Evolutionary conservation across 2,797 vertebrate species (phyloP).

Genomic region (Phoebastria nigripes): DNA sequence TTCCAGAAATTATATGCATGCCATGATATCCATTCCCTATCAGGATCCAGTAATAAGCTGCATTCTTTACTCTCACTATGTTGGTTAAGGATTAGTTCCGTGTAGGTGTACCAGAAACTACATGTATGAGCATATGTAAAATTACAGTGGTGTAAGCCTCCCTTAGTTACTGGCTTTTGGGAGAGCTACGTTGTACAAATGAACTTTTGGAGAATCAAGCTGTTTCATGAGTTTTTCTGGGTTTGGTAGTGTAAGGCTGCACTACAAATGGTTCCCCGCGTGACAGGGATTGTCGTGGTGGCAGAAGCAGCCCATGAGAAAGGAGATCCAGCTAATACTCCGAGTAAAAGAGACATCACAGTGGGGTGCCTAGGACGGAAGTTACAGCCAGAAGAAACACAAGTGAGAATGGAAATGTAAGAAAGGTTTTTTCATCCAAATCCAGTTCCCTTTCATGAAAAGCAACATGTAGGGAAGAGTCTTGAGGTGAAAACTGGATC

Average conservation of each 20-base stretch:
- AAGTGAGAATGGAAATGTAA: not conserved
- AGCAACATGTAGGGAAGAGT: not conserved
- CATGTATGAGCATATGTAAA: rapidly evolving
- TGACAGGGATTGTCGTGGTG: not conserved
- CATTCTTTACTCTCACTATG: not conserved
- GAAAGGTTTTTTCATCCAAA: not conserved
- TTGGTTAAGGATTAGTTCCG: not conserved
- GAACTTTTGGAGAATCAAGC: not conserved
- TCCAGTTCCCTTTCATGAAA: not conserved
- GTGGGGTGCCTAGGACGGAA: not conserved
- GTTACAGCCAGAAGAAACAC: not conserved
- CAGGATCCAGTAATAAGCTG: not conserved
- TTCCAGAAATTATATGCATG: not conserved
- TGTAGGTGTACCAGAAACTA: not conserved
- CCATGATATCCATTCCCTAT: not conserved
- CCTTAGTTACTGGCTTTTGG: not conserved
- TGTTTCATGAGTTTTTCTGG: not conserved
- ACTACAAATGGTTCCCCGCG: not conserved
- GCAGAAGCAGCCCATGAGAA: not conserved
- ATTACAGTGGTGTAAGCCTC: not conserved
- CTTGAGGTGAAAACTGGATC: not conserved
- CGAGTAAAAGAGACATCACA: not conserved
- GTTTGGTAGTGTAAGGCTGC: not conserved
- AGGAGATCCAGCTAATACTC: not conserved
- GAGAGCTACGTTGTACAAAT: not conserved